Evolutionary conservation across 1,140 invertebrate genomes (phyloP).

Genomic region (silkworm (Bombyx mori)): DNA sequence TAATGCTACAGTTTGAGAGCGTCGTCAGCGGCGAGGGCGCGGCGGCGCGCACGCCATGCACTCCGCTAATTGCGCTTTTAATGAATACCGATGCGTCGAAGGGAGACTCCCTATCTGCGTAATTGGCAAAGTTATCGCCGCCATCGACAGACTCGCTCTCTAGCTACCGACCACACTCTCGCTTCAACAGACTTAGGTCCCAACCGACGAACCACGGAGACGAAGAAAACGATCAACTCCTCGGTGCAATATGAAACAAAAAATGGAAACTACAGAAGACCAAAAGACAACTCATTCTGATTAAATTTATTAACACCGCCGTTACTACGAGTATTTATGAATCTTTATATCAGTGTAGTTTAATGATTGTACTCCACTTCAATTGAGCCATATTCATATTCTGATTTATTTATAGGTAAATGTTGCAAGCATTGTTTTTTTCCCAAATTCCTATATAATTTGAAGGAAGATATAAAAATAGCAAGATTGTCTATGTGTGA

Average conservation of each 20-base stretch:
- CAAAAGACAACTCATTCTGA: background rate
- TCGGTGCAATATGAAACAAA: background rate
- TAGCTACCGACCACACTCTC: background rate
- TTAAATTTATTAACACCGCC: background rate
- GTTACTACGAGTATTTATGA: background rate
- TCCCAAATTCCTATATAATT: too few relatives aligned
- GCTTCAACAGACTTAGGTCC: background rate
- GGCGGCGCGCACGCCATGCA: slow-evolving; percentile 28
- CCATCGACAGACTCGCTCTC: background rate
- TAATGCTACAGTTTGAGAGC: slow-evolving; percentile 30
- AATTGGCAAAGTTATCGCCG: background rate
- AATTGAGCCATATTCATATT: too few relatives aligned
- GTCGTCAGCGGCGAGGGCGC: slow-evolving; percentile 8
- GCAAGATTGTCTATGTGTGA: too few relatives aligned
- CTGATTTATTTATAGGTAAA: too few relatives aligned
- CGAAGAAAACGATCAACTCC: background rate
- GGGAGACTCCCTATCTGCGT: background rate
- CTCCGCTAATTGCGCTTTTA: slow-evolving; percentile 51
- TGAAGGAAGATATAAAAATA: too few relatives aligned
- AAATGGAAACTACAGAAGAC: background rate
- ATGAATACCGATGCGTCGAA: slow-evolving; percentile 32
- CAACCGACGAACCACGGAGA: background rate
- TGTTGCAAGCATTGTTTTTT: too few relatives aligned
- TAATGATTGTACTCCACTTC: too few relatives aligned
- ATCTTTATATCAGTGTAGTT: background rate